Evolutionary conservation across 2,797 vertebrate genomes (phyloP).

Genomic region (Molossus alvarezi): DNA sequence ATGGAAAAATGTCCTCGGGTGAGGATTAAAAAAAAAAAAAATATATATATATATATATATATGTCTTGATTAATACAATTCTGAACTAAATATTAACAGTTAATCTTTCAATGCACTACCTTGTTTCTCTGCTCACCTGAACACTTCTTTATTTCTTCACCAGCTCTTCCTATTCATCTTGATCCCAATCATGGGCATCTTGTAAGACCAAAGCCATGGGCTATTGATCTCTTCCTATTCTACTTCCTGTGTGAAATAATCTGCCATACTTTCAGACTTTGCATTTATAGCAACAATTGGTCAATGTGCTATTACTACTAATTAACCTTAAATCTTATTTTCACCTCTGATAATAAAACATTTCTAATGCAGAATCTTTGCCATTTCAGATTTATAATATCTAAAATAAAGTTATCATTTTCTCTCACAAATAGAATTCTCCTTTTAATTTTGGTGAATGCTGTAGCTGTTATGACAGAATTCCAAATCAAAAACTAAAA

Average conservation of each 20-base stretch:
- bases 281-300: not conserved
- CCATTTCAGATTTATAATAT: not conserved
- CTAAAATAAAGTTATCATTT: not conserved
- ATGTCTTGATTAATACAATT: not conserved
- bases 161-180: not conserved
- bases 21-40: no score
- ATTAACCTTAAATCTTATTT: not conserved
- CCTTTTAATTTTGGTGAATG: not conserved
- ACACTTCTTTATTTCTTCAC: not conserved
- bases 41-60: not conserved
- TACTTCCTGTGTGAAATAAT: not conserved
- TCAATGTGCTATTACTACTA: not conserved
- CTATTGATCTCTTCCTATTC: not conserved
- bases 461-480: not conserved
- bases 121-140: not conserved
- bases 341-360: slow-evolving; percentile 14
- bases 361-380: not conserved
- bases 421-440: not conserved
- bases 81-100: not conserved
- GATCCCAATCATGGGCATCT: not conserved
- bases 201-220: not conserved
- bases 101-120: not conserved
- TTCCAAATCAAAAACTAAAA: not conserved
- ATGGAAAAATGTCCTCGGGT: no score
- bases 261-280: not conserved